Evolutionary conservation across 2,113 vertebrate species (phyloP).

Genomic region (Passer domesticus): DNA sequence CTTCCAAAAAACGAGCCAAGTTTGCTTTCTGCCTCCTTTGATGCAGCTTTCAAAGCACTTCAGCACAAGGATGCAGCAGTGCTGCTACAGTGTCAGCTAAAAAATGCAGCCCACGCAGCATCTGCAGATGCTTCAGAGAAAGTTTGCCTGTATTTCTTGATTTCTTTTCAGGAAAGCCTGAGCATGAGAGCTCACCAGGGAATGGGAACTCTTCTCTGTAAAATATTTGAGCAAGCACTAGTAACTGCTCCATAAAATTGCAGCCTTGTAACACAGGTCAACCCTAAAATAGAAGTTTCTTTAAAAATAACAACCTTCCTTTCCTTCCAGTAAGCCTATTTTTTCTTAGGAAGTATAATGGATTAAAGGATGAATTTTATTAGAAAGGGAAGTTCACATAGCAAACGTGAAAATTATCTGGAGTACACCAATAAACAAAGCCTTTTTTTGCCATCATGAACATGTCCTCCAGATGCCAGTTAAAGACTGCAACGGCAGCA

Average conservation of each 20-base stretch:
- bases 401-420: background rate
- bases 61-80: background rate
- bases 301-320: background rate
- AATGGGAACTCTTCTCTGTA: background rate
- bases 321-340: background rate
- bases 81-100: background rate
- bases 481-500: background rate
- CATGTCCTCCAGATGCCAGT: background rate
- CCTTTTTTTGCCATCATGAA: background rate
- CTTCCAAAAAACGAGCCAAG: background rate
- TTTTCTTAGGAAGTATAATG: background rate
- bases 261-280: background rate
- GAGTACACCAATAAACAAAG: background rate
- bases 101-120: constrained; percentile 30
- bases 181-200: background rate
- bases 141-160: background rate
- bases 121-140: constrained; percentile 34
- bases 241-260: background rate
- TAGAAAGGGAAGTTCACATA: background rate
- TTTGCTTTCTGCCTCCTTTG: background rate
- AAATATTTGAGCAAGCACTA: background rate
- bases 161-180: constrained; percentile 45
- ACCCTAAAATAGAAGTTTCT: background rate
- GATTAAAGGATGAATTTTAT: background rate
- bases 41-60: background rate